A percentile compares a stretch with the other conserved stretches of the same genome.
Conservation (phyloP, 2,888 invertebrate genomes). For the Trissoscelio sp. region DNA sequence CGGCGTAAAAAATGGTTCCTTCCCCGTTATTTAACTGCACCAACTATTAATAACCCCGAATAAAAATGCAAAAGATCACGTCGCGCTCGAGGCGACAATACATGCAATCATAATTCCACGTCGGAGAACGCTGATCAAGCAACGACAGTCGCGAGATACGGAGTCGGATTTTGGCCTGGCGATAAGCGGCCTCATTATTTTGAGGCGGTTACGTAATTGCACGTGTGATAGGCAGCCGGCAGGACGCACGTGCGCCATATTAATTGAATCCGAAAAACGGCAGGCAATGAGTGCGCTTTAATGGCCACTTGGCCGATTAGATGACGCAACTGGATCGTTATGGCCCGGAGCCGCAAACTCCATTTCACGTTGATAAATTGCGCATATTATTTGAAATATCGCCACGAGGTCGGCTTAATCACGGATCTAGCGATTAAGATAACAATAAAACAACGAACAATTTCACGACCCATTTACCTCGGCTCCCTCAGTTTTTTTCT, state of each 20-base stretch:
- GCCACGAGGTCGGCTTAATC: slow-evolving; percentile 53
- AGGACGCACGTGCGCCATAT: slow-evolving; percentile 63
- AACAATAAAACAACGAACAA: slow-evolving; percentile 56
- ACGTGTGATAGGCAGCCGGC: slow-evolving; percentile 55
- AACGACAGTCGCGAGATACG: slow-evolving; percentile 47
- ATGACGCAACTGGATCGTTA: slow-evolving; percentile 66
- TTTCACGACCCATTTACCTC: slow-evolving; percentile 62
- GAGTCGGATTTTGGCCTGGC: slow-evolving; percentile 52
- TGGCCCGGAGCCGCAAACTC: slow-evolving; percentile 64
- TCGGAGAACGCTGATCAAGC: slow-evolving; percentile 32
- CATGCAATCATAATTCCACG: slow-evolving; percentile 54
- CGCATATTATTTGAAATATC: slow-evolving; percentile 64
- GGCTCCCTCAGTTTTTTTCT: neutral
- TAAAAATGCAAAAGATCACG: slow-evolving; percentile 60
- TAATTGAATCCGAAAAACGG: slow-evolving; percentile 68
- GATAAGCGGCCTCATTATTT: slow-evolving; percentile 66
- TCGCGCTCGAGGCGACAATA: slow-evolving; percentile 61
- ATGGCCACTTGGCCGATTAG: slow-evolving; percentile 64
- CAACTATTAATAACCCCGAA: slow-evolving; percentile 47
- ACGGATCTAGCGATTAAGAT: slow-evolving; percentile 57
- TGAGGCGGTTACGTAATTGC: slow-evolving; percentile 52
- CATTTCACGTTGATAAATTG: slow-evolving; percentile 68
- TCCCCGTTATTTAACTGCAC: slow-evolving; percentile 33
- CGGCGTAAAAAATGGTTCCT: slow-evolving; percentile 11
- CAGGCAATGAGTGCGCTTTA: slow-evolving; percentile 59